phyloP scores from a whole-genome alignment of 2,888 invertebrate species.

The Leucophenga montana region DNA sequence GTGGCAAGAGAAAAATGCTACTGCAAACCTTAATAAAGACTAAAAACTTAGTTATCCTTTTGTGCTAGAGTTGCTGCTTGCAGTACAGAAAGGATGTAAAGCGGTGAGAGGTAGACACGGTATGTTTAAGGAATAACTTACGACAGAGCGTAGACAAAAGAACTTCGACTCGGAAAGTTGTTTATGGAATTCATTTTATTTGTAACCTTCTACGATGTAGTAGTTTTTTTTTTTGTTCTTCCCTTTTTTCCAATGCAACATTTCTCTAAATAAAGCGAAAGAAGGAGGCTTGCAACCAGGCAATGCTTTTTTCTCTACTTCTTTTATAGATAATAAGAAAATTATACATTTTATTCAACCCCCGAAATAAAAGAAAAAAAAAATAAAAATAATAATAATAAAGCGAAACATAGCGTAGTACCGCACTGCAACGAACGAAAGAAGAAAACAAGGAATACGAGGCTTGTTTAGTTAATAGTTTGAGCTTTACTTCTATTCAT shows the following conservation, averaged over 20 bases:
- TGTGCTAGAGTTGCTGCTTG: slow-evolving; percentile 9
- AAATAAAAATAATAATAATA: slow-evolving; percentile 40
- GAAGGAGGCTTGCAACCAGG: background rate
- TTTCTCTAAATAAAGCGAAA: slow-evolving; percentile 17
- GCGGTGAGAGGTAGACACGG: background rate
- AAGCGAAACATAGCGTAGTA: background rate
- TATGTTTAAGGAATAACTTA: background rate
- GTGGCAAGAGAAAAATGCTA: slow-evolving; percentile 28
- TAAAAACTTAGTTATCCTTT: slow-evolving; percentile 22
- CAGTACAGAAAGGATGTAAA: background rate
- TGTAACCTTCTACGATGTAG: slow-evolving; percentile 17
- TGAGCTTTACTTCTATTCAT: no score
- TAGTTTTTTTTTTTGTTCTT: slow-evolving; percentile 30
- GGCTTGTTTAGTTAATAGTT: no score
- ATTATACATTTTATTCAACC: slow-evolving; percentile 62
- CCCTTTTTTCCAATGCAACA: slow-evolving; percentile 39
- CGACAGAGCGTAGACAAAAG: slow-evolving; percentile 10
- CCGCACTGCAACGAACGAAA: no score
- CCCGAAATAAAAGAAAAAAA: slow-evolving; percentile 31
- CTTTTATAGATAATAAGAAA: slow-evolving; percentile 64
- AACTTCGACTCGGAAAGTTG: slow-evolving; percentile 51
- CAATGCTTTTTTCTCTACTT: slow-evolving; percentile 20
- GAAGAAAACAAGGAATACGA: no score
- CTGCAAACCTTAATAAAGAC: slow-evolving; percentile 29
- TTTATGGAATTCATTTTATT: slow-evolving; percentile 65